A percentile compares a stretch with the other conserved stretches of the same genome.
phyloP scores from a whole-genome alignment of 2,888 invertebrate species.

The Morpho deidamia region DNA sequence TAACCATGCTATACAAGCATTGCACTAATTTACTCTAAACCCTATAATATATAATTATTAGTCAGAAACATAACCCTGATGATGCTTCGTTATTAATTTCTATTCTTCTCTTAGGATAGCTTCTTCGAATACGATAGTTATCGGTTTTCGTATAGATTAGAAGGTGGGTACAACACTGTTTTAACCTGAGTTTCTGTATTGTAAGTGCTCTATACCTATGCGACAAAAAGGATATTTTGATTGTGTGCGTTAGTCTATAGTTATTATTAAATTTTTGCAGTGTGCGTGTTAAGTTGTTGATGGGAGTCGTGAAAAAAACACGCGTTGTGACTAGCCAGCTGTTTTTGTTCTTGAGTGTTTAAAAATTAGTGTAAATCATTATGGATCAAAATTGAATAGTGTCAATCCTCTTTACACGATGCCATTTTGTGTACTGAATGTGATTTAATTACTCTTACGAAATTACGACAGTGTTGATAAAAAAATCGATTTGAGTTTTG shows the following conservation, averaged over 20 bases:
- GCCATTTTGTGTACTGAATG: slow-evolving; percentile 53
- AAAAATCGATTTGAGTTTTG: slow-evolving; percentile 62
- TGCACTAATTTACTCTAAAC: no score
- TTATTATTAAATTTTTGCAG: not conserved
- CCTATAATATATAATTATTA: no score
- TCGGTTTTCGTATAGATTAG: not conserved
- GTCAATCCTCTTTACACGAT: slow-evolving; percentile 50
- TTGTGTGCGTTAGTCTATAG: no score
- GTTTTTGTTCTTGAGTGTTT: slow-evolving; percentile 61
- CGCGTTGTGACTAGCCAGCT: slow-evolving; percentile 62
- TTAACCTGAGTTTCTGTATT: no score
- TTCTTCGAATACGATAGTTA: not conserved
- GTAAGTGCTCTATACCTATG: no score
- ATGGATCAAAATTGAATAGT: slow-evolving; percentile 73
- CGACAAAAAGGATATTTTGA: no score
- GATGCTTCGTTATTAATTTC: no score
- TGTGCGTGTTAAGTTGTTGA: slow-evolving; percentile 10
- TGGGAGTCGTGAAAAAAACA: slow-evolving; percentile 43
- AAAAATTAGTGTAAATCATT: slow-evolving; percentile 56
- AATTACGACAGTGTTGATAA: slow-evolving; percentile 45
- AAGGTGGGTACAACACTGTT: no score
- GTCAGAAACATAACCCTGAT: no score
- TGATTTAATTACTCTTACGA: slow-evolving; percentile 41
- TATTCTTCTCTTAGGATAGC: no score
- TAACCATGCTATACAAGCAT: no score